phyloP scores from a whole-genome alignment of 1,140 invertebrate genomes.

The Ceratina calcarata region DNA sequence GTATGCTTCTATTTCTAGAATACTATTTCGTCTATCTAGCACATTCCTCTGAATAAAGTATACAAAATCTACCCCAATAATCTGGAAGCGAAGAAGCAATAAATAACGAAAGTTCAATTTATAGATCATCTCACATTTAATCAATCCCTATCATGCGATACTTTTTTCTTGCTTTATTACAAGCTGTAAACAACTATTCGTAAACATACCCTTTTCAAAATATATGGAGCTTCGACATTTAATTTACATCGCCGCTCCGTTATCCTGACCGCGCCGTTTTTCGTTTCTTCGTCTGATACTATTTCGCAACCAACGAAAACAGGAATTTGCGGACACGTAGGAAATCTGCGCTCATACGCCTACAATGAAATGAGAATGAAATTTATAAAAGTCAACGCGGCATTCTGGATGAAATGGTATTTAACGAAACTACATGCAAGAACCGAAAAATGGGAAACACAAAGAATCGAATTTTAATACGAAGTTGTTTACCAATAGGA shows the following conservation, averaged over 20 bases:
- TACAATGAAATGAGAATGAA: conserved; percentile 78
- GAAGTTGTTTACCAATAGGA: no score
- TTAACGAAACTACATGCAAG: not conserved
- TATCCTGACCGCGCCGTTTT: conserved; percentile 89
- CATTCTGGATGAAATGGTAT: not conserved
- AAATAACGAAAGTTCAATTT: not conserved
- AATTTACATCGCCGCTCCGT: conserved; percentile 95
- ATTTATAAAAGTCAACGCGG: conserved; percentile 15
- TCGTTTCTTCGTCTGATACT: conserved; percentile 87
- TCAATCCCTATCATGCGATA: no score
- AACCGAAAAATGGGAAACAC: not conserved
- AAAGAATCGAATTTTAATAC: not conserved
- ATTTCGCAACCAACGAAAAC: conserved; percentile 96
- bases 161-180: no score
- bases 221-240: conserved; percentile 96
- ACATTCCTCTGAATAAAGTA: conserved; percentile 97
- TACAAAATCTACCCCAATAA: conserved; percentile 96
- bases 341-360: conserved; percentile 97
- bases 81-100: conserved; percentile 82
- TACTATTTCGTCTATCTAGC: conserved; percentile 88
- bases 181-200: no score
- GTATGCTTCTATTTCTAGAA: conserved; percentile 94
- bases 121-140: no score
- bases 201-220: conserved; percentile 92
- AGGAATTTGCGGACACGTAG: conserved; percentile 96